phyloP scores from a whole-genome alignment of 2,888 invertebrate species.

The Diplolepis rosae region DNA sequence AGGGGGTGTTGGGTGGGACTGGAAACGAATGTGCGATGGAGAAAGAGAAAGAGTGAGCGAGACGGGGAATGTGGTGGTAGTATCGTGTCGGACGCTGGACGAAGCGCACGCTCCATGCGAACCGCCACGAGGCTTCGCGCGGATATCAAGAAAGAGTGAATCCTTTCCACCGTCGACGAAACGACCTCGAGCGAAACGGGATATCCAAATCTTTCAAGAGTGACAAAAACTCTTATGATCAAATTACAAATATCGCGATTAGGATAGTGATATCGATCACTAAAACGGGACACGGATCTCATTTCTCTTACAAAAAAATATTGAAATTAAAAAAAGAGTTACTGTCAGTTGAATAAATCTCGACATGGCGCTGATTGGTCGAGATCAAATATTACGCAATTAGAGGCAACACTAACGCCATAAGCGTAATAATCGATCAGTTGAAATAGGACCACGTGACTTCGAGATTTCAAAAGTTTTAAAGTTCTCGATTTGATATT shows the following conservation, averaged over 20 bases:
- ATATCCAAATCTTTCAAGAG: background rate
- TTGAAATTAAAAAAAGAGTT: background rate
- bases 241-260: background rate
- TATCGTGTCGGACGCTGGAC: conserved; percentile 72
- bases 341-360: background rate
- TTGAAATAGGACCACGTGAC: conserved; percentile 3
- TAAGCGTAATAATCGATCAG: no score
- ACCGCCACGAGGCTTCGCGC: conserved; percentile 64
- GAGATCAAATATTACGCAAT: background rate
- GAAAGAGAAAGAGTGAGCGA: conserved; percentile 54
- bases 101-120: conserved; percentile 71
- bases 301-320: background rate
- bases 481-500: background rate
- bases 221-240: background rate
- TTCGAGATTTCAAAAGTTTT: background rate
- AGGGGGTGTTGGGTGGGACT: conserved; percentile 48
- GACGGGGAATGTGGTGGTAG: conserved; percentile 66
- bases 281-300: no score
- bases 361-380: background rate
- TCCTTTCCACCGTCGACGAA: conserved; percentile 26
- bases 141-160: conserved; percentile 41
- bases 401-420: no score
- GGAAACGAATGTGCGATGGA: conserved; percentile 46
- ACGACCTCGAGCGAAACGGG: background rate
- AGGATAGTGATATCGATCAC: background rate